Base-by-base conservation (phyloP, 1,140 invertebrate species). In the Phymastichus coffea region DNA sequence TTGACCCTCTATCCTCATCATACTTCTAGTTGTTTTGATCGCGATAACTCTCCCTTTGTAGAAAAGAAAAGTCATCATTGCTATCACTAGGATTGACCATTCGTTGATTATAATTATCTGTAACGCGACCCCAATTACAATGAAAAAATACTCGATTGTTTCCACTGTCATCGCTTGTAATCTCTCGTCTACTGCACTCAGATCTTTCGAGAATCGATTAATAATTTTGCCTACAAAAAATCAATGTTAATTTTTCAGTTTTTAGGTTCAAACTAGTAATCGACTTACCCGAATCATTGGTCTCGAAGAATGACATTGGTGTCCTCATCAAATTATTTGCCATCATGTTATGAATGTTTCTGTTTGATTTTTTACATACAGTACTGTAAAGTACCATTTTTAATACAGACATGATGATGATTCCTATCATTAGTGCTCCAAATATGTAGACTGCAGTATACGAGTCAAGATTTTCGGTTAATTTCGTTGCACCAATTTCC, bases 1-100 rank as follows among this genome's bases (percentile, higher is more conserved):
- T 72, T 89, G 86, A 71, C 88, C 92, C 83, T 97, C 94, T 54
- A 96, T 82, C 63, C 93, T 84, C 80, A 96, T 95, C n/a, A 96
- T 82, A 79, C 88, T 90, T 59, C 93, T 81, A 22, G 91, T 91
- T 0, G 93, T 91, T 19, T 81, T 81, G 12, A 97, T 74, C 69
- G 57, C 92, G 91, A 15, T 94, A 93, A 95, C 70, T 92, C 84
- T 61, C 77, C 82, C 54, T 91, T 71, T 37, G 93, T 79, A 22
- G 87, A 86, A 76, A 71, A 92, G 92, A 4, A 91, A 65, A 1
- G 85, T 44, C 20, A 83, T 74, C 1, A 92, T 63, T 0, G 88
- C 69, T 54, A 88, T 84, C 1, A 92, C 78, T 15, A 91, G 77
- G 55, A 88, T 75, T 0, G 93, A 81, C 86, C 87, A 93, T 3